phyloP scores from a whole-genome alignment of 2,888 invertebrate species.

The Lordiphosa fenestrarum region DNA sequence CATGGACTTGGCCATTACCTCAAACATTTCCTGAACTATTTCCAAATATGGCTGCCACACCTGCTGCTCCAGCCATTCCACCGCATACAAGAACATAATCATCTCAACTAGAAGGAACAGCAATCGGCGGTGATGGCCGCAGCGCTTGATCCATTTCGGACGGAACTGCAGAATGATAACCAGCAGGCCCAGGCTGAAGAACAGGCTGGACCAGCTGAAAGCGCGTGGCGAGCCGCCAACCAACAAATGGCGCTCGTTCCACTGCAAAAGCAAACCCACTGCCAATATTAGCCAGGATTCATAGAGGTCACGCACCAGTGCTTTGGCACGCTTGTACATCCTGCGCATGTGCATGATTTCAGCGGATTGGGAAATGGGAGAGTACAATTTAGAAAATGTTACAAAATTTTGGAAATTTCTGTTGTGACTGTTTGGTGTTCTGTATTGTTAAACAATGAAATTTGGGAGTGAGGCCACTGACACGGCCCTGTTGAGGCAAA shows the following conservation, averaged over 20 bases:
- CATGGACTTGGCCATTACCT: constrained; percentile 17
- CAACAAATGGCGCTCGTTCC: constrained; percentile 39
- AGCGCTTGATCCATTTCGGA: constrained; percentile 20
- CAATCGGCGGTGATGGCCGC: constrained; percentile 4
- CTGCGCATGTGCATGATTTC: background rate
- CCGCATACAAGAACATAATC: constrained; percentile 28
- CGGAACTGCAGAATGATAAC: constrained; percentile 30
- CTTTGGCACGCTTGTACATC: constrained; percentile 5
- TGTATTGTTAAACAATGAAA: too few relatives aligned
- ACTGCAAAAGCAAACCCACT: constrained; percentile 35
- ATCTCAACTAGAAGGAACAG: constrained; percentile 29
- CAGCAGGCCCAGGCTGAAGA: constrained; percentile 30
- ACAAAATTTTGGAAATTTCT: too few relatives aligned
- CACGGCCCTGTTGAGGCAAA: too few relatives aligned
- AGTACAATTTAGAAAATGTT: constrained; percentile 1
- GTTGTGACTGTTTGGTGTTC: too few relatives aligned
- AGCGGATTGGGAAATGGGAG: too few relatives aligned
- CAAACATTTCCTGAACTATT: constrained; percentile 24
- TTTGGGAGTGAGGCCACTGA: too few relatives aligned
- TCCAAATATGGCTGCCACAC: constrained; percentile 41
- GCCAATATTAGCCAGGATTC: constrained; percentile 40
- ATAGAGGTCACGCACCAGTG: constrained; percentile 34
- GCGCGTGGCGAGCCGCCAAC: constrained; percentile 8
- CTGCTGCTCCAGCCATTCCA: constrained; percentile 32
- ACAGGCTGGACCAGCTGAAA: constrained; percentile 24